Evolutionary conservation across 1,140 invertebrate genomes (phyloP).

Genomic region (Ladona fulva): DNA sequence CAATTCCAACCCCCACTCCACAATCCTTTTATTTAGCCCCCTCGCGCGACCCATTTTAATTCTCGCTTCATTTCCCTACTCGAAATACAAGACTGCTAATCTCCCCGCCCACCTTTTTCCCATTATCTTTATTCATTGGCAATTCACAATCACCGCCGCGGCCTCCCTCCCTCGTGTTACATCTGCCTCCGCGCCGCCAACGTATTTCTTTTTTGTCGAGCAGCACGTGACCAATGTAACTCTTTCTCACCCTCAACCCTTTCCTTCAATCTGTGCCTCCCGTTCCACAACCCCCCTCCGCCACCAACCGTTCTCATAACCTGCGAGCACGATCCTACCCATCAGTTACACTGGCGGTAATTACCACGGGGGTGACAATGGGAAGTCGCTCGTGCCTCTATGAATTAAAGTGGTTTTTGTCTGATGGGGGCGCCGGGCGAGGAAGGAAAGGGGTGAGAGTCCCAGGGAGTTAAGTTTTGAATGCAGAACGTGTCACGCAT

Average conservation of each 20-base stretch:
- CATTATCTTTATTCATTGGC: constrained; percentile 7
- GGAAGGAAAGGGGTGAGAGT: not conserved
- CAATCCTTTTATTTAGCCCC: not conserved
- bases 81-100: not conserved
- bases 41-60: not conserved
- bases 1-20: not conserved
- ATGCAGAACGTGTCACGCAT: not conserved
- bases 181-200: not conserved
- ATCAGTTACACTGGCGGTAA: not conserved
- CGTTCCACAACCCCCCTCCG: too few relatives aligned
- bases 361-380: not conserved
- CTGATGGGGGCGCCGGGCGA: not conserved
- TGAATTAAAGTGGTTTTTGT: not conserved
- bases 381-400: not conserved
- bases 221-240: not conserved
- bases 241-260: not conserved
- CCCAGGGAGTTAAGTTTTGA: not conserved
- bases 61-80: not conserved
- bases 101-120: not conserved
- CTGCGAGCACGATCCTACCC: not conserved
- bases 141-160: not conserved
- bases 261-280: not conserved
- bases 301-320: not conserved
- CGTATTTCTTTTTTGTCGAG: not conserved
- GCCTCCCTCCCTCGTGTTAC: not conserved